phyloP scores from a whole-genome alignment of 2,113 vertebrate species.

The Stomatorhinus ivindoensis region DNA sequence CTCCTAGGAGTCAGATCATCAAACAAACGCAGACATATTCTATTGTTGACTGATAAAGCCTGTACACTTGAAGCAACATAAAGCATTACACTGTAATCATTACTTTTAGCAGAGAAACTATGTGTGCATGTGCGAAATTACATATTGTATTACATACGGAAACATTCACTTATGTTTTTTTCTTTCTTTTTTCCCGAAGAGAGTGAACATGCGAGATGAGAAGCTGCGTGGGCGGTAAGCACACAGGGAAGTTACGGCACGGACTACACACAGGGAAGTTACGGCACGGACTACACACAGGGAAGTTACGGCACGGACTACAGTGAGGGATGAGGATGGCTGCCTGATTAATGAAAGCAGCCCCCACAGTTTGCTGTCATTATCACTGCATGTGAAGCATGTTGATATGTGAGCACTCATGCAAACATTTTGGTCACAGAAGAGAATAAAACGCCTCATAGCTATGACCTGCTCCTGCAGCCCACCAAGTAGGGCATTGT shows the following conservation, averaged over 20 bases:
- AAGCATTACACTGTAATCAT: background rate
- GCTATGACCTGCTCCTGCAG: background rate
- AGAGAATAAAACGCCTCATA: background rate
- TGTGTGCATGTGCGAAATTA: background rate
- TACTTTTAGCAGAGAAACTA: background rate
- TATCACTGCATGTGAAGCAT: background rate
- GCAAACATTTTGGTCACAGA: background rate
- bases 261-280: too few species aligned
- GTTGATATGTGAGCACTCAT: background rate
- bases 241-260: background rate
- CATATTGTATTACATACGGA: background rate
- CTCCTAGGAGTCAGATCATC: background rate
- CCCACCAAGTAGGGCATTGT: background rate
- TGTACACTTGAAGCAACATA: background rate
- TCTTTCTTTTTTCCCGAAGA: constrained; percentile 23
- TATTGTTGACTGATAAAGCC: background rate
- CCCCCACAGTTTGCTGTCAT: background rate
- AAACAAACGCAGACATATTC: background rate
- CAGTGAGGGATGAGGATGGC: background rate
- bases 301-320: too few species aligned
- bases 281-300: too few species aligned
- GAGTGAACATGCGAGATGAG: constrained; percentile 25
- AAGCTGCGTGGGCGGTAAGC: constrained; percentile 26
- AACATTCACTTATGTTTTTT: background rate
- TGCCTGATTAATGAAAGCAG: background rate